Conservation (phyloP, 2,888 invertebrate genomes). For the Ichneumon xanthorius region DNA sequence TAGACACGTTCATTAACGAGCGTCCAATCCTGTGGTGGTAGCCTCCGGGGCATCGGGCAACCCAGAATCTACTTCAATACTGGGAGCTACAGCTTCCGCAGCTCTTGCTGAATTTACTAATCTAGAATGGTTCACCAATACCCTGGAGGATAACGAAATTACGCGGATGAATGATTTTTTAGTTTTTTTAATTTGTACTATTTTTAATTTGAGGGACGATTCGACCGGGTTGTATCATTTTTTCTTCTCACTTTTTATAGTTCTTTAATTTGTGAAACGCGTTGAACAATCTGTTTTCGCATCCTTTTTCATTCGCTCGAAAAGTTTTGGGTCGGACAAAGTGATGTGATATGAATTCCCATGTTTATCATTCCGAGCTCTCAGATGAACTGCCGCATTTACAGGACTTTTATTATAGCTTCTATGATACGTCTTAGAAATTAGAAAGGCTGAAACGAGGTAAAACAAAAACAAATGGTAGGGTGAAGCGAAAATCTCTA, state of each 20-base stretch:
- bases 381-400: conserved; percentile 71
- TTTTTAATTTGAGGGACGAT: conserved; percentile 36
- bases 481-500: conserved; percentile 8
- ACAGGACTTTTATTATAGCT: conserved; percentile 34
- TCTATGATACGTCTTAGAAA: conserved; percentile 1
- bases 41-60: conserved; percentile 11
- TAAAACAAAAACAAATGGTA: conserved; percentile 32
- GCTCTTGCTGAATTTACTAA: conserved; percentile 41
- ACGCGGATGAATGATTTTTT: conserved; percentile 14
- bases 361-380: conserved; percentile 57
- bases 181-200: conserved; percentile 21
- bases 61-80: conserved; percentile 21
- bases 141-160: conserved; percentile 13
- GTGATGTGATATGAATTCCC: neutral
- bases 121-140: conserved; percentile 22
- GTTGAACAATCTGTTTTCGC: conserved; percentile 41
- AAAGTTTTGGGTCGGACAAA: conserved; percentile 30
- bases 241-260: conserved; percentile 4
- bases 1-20: conserved; percentile 57
- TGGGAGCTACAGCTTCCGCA: conserved; percentile 9
- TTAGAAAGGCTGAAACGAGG: conserved; percentile 67
- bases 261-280: conserved; percentile 43
- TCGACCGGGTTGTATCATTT: conserved; percentile 18
- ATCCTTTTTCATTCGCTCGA: conserved; percentile 11
- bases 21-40: conserved; percentile 36